phyloP scores from a whole-genome alignment of 2,113 vertebrate species.

The Channa maculata region DNA sequence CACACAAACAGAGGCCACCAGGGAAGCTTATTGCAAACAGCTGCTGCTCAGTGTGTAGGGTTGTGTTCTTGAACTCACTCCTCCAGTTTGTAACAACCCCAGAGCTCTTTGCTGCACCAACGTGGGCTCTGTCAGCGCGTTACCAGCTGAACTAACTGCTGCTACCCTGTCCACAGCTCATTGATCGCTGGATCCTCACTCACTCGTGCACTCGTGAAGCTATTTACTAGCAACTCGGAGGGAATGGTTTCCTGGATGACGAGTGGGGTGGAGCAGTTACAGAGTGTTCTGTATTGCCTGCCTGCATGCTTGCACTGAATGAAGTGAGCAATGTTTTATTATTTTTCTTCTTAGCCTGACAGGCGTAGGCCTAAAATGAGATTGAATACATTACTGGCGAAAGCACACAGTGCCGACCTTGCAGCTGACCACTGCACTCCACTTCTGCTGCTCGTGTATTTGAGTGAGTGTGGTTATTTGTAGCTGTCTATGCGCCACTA shows the following conservation, averaged over 20 bases:
- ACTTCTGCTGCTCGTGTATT: constrained; percentile 36
- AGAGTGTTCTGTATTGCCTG: constrained; percentile 53
- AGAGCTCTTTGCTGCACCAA: constrained; percentile 1
- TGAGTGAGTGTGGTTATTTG: constrained; percentile 48
- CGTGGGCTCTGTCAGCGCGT: constrained; percentile 24
- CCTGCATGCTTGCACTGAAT: neutral
- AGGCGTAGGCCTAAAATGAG: constrained; percentile 31
- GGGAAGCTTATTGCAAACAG: neutral
- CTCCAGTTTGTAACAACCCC: neutral
- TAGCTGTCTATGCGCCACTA: constrained; percentile 53
- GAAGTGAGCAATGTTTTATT: constrained; percentile 28
- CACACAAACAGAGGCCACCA: too few species aligned
- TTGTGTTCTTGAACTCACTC: constrained; percentile 11
- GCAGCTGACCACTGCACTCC: constrained; percentile 35
- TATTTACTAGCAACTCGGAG: constrained; percentile 44
- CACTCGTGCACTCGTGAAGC: constrained; percentile 1
- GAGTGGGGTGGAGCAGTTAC: constrained; percentile 5
- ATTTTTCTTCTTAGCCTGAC: constrained; percentile 21
- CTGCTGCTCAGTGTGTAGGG: constrained; percentile 12
- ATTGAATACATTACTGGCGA: constrained; percentile 60
- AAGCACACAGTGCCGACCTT: constrained; percentile 31
- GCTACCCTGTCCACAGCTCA: constrained; percentile 54
- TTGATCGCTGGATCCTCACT: constrained; percentile 37
- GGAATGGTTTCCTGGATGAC: constrained; percentile 72
- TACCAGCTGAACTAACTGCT: constrained; percentile 44